These are phyloP conservation scores for Caenorhabditis angaria DNA, from an alignment of 2,888 invertebrate genomes.

Conservation along the genomic window DNA sequence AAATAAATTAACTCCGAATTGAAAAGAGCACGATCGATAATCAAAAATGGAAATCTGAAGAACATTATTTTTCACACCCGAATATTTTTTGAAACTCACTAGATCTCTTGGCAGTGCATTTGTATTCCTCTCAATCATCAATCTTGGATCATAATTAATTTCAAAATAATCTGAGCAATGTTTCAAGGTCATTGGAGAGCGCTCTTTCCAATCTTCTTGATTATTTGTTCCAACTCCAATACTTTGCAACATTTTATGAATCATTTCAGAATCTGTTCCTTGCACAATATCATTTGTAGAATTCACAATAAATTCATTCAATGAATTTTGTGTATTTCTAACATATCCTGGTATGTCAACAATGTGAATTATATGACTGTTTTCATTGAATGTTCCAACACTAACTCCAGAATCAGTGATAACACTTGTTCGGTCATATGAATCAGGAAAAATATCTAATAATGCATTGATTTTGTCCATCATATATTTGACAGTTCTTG, in stretches of 20 bases:
- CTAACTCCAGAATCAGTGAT: conserved; percentile 48
- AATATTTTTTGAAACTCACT: conserved; percentile 16
- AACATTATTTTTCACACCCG: not conserved
- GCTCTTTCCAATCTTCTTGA: conserved; percentile 28
- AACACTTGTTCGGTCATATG: conserved; percentile 36
- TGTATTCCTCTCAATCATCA: conserved; percentile 36
- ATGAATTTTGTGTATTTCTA: conserved; percentile 36
- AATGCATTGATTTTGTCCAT: conserved; percentile 40
- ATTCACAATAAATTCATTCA: conserved; percentile 48
- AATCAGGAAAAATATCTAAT: conserved; percentile 32
- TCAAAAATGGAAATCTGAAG: conserved; percentile 40
- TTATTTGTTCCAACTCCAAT: conserved; percentile 20
- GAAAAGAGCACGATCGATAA: conserved; percentile 39
- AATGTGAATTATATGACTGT: conserved; percentile 36
- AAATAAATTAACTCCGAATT: conserved; percentile 45
- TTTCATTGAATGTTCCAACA: conserved; percentile 29
- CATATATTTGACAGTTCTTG: conserved; percentile 36
- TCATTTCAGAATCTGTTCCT: conserved; percentile 40
- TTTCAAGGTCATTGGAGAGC: conserved; percentile 30
- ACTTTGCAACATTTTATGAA: conserved; percentile 27
- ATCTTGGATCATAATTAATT: conserved; percentile 39
- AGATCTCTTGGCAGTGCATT: conserved; percentile 39
- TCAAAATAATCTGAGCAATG: conserved; percentile 42
- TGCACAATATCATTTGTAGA: conserved; percentile 48
- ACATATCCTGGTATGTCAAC: conserved; percentile 50